These are phyloP conservation scores for Delichon dasypus DNA, from an alignment of 2,797 vertebrate genomes.

Conservation along the genomic window DNA sequence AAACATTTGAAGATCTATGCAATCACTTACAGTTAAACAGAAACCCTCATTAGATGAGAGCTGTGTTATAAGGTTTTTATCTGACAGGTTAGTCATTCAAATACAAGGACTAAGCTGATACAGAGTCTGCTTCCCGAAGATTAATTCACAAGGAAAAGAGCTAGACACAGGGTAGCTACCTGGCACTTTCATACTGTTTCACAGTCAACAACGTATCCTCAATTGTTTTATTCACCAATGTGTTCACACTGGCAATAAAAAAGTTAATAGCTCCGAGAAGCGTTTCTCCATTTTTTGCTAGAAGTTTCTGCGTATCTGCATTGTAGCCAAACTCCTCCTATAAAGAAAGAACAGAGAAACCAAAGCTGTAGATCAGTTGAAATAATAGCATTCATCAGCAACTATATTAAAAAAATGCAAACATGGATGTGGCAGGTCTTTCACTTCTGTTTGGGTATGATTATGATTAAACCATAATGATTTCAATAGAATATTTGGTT, in stretches of 20 bases:
- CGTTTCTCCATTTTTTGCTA: slow-evolving; percentile 97
- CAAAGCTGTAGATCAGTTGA: slow-evolving; percentile 30
- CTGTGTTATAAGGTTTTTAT: background rate
- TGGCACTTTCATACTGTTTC: slow-evolving; percentile 95
- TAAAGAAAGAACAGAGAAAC: slow-evolving; percentile 67
- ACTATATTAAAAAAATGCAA: background rate
- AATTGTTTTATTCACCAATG: slow-evolving; percentile 97
- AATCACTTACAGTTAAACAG: background rate
- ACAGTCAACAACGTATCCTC: slow-evolving; percentile 97
- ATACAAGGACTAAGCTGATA: background rate
- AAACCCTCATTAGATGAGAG: background rate
- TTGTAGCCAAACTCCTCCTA: slow-evolving; percentile 99
- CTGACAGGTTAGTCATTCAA: background rate
- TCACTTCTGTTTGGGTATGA: background rate
- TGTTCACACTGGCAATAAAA: slow-evolving; percentile 94
- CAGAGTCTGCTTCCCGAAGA: background rate
- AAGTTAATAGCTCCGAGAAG: slow-evolving; percentile 95
- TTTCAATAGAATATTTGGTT: background rate
- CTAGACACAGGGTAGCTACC: slow-evolving; percentile 77
- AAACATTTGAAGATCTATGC: background rate
- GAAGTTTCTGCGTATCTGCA: slow-evolving; percentile 95
- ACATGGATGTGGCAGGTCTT: background rate
- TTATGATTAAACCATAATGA: background rate
- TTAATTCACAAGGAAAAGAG: background rate
- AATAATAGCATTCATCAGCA: slow-evolving; percentile 20